Conservation (phyloP, 2,113 vertebrate genomes). For the Pandion haliaetus region DNA sequence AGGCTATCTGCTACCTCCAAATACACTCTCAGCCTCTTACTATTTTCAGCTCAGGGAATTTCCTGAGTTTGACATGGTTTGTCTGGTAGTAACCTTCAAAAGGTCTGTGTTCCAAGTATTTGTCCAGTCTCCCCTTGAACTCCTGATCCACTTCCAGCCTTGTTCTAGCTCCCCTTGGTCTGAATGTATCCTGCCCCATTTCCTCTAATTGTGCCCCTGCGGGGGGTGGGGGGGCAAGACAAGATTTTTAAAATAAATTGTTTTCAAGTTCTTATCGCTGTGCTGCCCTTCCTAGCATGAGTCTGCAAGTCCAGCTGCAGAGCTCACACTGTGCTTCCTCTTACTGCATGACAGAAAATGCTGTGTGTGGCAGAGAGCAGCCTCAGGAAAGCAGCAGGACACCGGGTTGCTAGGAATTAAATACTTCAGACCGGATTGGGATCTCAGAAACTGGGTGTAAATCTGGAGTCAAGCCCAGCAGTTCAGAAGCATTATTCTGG, state of each 20-base stretch:
- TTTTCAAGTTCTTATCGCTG: neutral
- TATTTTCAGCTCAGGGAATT: conserved; percentile 13
- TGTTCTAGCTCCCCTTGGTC: neutral
- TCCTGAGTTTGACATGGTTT: neutral
- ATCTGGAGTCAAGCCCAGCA: neutral
- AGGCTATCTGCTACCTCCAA: neutral
- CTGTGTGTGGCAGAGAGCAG: neutral
- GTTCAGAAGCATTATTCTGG: neutral
- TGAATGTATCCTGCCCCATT: neutral
- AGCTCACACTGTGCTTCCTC: conserved; percentile 1
- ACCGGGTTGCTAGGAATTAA: neutral
- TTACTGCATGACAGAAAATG: neutral
- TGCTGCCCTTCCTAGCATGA: neutral
- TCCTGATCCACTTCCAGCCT: neutral
- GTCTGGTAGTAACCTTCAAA: neutral
- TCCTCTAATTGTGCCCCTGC: neutral
- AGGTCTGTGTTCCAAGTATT: neutral
- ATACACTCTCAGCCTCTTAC: neutral
- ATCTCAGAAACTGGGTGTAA: neutral
- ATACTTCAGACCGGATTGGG: neutral
- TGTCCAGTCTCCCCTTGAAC: neutral
- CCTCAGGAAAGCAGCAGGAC: conserved; percentile 22
- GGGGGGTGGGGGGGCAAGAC: neutral
- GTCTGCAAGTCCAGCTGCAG: conserved; percentile 8
- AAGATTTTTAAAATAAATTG: neutral